A percentile compares a stretch with the other conserved stretches of the same genome.
Evolutionary conservation across 2,888 invertebrate genomes (phyloP).

Genomic region (Caenorhabditis wallacei): DNA sequence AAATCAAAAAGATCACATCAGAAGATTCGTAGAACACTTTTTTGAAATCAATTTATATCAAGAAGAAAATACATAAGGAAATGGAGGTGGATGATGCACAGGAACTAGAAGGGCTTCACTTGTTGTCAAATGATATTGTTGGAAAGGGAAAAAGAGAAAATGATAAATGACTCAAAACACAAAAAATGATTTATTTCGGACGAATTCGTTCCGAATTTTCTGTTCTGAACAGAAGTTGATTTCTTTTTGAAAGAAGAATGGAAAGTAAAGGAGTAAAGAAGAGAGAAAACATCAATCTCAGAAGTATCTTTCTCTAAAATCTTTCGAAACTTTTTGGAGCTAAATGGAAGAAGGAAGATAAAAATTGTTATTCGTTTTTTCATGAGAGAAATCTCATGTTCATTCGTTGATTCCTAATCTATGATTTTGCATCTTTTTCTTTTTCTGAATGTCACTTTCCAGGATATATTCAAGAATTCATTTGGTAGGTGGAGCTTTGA

Average conservation of each 20-base stretch:
- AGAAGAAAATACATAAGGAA: constrained; percentile 11
- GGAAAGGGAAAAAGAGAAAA: not conserved
- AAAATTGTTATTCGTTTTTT: constrained; percentile 19
- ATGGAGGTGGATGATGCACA: constrained; percentile 30
- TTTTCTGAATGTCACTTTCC: constrained; percentile 5
- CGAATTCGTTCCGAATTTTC: too few relatives aligned
- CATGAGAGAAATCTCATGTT: constrained; percentile 17
- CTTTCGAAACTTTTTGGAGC: constrained; percentile 7
- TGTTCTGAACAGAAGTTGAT: too few relatives aligned
- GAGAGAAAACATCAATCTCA: not conserved
- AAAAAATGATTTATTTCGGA: too few relatives aligned
- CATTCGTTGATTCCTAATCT: constrained; percentile 28
- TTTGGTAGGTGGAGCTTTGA: too few relatives aligned
- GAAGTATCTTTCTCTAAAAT: constrained; percentile 1
- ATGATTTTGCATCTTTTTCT: constrained; percentile 23
- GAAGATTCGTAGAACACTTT: too few relatives aligned
- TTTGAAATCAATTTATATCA: not conserved
- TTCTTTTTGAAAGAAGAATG: too few relatives aligned
- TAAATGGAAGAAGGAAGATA: constrained; percentile 4
- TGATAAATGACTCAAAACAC: constrained; percentile 8
- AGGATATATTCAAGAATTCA: not conserved
- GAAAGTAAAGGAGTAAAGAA: not conserved
- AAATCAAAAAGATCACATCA: too few relatives aligned
- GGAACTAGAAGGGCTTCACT: constrained; percentile 5
- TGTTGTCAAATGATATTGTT: not conserved